Base-by-base conservation (phyloP, 2,113 vertebrate species). In the Elanus axillaris region DNA sequence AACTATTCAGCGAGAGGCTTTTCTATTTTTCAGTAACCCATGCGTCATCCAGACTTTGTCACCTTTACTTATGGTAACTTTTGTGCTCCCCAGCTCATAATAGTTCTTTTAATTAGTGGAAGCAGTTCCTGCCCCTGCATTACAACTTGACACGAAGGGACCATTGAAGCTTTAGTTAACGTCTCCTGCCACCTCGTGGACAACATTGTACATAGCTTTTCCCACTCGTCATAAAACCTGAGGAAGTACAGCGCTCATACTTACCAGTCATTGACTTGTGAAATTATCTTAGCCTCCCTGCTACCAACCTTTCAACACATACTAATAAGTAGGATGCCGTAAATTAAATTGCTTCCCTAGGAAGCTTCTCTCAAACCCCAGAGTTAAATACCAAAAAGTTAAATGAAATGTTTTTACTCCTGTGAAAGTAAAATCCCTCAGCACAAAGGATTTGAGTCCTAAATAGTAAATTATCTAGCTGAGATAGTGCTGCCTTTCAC, bases 171-270 rank as follows among this genome's bases (percentile, higher is more conserved):
- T 97, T 97, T 91, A 68, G 68, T 98, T 96, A 97, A 95, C 97
- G 95, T 97, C 79, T 89, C 87, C 97, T 98, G 98, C 98, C 98
- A 98, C 93, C 98, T 98, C 87, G 97, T 98, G 98, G 98, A 55
- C 3, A 19, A 32, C 7, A 1, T 7, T 25, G 26, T 29, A 42
- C 88, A 71, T 18, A 78, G 43, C 42, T 85, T 94, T 96, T 78
- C 27, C 22, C 9, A 1, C 47, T 23, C 29, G 16, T 11, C 26
- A 0, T 19, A 31, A 69, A 75, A 47, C 10, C 29, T 2, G 42
- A 27, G 67, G 50, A 48, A 47, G 34, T 19, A 16, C 50, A 31
- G 36, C 4, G 1, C 9, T 48, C 45, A 0, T 38, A 5, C 7
- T 1, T 4, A 31, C 59, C 45, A 74, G 12, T 16, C 77, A 32